Evolutionary conservation across 2,888 invertebrate genomes (phyloP).

Genomic region (Epistrophe grossulariae): DNA sequence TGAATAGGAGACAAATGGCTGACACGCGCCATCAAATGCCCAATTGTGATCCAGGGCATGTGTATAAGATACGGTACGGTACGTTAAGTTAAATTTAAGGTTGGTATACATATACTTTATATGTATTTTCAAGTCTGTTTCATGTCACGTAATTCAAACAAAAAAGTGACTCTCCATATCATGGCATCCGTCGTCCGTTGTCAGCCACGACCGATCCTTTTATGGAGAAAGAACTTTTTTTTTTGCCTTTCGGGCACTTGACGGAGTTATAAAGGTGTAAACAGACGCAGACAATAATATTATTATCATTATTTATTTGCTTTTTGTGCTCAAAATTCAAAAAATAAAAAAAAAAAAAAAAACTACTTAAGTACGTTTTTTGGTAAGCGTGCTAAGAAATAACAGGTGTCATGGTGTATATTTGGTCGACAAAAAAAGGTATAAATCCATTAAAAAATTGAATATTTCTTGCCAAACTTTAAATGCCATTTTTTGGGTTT

Average conservation of each 20-base stretch:
- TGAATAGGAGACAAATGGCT: constrained; percentile 74
- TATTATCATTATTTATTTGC: constrained; percentile 72
- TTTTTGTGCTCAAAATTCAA: constrained; percentile 58
- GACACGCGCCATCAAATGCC: constrained; percentile 75
- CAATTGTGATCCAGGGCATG: constrained; percentile 62
- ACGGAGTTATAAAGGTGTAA: not conserved
- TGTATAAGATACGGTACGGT: not conserved
- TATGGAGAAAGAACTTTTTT: constrained; percentile 6
- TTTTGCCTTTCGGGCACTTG: constrained; percentile 27
- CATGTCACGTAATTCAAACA: constrained; percentile 73
- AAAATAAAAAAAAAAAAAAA: not conserved
- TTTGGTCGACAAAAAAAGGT: not conserved
- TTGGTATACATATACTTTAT: no score
- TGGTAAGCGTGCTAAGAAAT: not conserved
- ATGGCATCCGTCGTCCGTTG: not conserved
- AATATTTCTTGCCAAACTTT: no score
- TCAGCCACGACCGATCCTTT: constrained; percentile 30
- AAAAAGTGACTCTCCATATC: constrained; percentile 48
- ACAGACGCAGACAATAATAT: constrained; percentile 33
- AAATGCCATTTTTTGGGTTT: no score
- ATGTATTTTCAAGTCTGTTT: constrained; percentile 60
- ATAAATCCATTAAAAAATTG: no score
- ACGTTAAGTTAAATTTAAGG: constrained; percentile 16
- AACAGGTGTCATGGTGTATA: not conserved
- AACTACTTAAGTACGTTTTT: not conserved